Percentiles rank a stretch among this genome's conserved stretches.
These are phyloP conservation scores for Bothrops jararaca DNA, from an alignment of 2,113 vertebrate species.

Conservation along the genomic window DNA sequence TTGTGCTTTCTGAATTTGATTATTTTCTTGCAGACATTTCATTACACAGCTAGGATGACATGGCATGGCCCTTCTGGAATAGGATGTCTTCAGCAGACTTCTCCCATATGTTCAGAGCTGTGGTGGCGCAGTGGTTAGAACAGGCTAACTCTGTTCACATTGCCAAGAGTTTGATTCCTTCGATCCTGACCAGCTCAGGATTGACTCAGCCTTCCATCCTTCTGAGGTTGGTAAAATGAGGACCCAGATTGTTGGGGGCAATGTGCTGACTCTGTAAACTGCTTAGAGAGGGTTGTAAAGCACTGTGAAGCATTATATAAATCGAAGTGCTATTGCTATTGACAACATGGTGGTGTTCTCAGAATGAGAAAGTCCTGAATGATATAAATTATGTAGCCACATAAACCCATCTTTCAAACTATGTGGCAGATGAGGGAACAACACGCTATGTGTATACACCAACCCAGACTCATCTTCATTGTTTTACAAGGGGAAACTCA, in stretches of 20 bases:
- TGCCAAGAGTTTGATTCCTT: background rate
- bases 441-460: background rate
- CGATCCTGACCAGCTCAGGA: background rate
- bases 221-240: background rate
- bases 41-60: background rate
- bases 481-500: background rate
- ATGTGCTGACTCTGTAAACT: background rate
- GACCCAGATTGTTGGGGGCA: background rate
- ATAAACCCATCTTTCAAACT: no score
- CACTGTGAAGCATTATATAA: background rate
- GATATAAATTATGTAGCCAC: background rate
- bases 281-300: background rate
- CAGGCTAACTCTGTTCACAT: background rate
- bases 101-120: background rate
- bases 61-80: background rate
- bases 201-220: background rate
- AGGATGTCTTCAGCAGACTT: background rate
- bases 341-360: background rate
- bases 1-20: background rate
- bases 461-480: background rate
- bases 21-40: background rate
- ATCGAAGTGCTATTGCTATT: background rate
- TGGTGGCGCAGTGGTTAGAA: background rate
- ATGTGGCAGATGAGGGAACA: background rate
- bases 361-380: background rate